phyloP scores from a whole-genome alignment of 1,140 invertebrate species.

The Achroia grisella region DNA sequence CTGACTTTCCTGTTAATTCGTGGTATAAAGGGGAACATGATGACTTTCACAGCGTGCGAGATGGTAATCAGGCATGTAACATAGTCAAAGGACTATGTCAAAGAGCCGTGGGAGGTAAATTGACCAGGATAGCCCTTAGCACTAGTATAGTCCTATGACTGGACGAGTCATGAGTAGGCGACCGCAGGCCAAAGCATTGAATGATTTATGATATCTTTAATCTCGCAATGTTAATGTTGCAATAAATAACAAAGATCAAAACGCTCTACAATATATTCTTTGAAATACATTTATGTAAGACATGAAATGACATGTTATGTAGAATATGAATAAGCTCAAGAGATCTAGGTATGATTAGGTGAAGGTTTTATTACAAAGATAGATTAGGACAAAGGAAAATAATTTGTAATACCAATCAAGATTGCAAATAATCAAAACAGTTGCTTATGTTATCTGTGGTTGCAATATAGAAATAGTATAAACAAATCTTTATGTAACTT shows the following conservation, averaged over 20 bases:
- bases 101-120: conserved; percentile 16
- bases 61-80: conserved; percentile 2
- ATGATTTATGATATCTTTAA: conserved; percentile 29
- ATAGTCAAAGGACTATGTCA: neutral
- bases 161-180: conserved; percentile 20
- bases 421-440: too few relatives aligned
- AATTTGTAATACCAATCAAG: too few relatives aligned
- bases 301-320: too few relatives aligned
- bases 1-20: neutral
- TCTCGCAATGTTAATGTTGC: conserved; percentile 26
- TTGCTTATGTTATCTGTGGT: too few relatives aligned
- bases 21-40: neutral
- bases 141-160: conserved; percentile 7
- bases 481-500: too few relatives aligned
- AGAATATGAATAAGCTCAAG: too few relatives aligned
- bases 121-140: conserved; percentile 7
- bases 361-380: too few relatives aligned
- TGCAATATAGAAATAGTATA: too few relatives aligned
- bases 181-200: conserved; percentile 12
- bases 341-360: too few relatives aligned
- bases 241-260: conserved; percentile 13
- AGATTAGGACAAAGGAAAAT: too few relatives aligned
- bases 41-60: neutral
- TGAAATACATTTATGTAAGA: too few relatives aligned
- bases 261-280: too few relatives aligned